These are phyloP conservation scores for Luperina testacea DNA, from an alignment of 2,888 invertebrate species.

Conservation along the genomic window DNA sequence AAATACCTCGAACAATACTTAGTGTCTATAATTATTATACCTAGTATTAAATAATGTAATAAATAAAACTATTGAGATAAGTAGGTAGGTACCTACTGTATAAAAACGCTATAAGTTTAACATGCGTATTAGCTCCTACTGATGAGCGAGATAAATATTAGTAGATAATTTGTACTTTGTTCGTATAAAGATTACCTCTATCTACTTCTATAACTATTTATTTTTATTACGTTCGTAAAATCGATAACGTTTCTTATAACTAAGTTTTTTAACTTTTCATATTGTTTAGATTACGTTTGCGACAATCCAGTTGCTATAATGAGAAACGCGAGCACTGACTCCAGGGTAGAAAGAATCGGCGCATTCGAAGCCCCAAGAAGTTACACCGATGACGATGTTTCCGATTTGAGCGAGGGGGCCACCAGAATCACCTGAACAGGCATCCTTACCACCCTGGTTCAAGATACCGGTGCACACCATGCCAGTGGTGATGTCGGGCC, in stretches of 20 bases:
- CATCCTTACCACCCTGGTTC: constrained; percentile 74
- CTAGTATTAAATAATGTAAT: not conserved
- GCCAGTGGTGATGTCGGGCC: constrained; percentile 60
- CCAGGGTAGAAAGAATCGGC: constrained; percentile 85
- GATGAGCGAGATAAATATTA: not conserved
- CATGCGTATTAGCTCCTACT: not conserved
- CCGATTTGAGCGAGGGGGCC: constrained; percentile 81
- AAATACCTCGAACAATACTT: not conserved
- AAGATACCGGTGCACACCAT: constrained; percentile 78
- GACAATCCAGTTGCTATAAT: constrained; percentile 75
- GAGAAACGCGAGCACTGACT: constrained; percentile 85
- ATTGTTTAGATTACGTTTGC: constrained; percentile 13
- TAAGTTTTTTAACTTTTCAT: not conserved
- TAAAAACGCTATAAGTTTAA: not conserved
- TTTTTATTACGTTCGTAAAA: not conserved
- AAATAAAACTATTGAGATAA: constrained; percentile 1
- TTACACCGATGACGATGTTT: constrained; percentile 82
- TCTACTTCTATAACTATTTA: not conserved
- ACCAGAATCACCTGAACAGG: constrained; percentile 88
- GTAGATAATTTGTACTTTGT: constrained; percentile 1
- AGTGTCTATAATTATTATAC: too few species aligned
- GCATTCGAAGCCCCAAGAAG: constrained; percentile 87
- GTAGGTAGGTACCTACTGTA: not conserved
- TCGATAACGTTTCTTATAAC: not conserved
- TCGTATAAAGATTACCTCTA: not conserved